Evolutionary conservation across 2,113 vertebrate genomes (phyloP).

Genomic region (Trematocara marginatum): DNA sequence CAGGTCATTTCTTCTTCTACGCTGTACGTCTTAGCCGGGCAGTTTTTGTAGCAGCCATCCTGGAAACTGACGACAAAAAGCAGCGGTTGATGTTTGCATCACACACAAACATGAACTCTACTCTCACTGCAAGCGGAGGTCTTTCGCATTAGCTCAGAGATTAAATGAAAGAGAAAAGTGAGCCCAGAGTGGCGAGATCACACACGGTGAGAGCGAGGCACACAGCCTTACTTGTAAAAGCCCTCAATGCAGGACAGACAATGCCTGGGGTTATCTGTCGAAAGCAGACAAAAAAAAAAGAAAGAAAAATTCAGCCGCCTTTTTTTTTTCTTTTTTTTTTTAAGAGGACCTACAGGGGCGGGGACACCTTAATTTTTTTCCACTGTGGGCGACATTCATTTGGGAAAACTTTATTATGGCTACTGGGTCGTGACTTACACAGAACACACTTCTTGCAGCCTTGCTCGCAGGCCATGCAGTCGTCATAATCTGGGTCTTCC

Average conservation of each 20-base stretch:
- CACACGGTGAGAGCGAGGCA: conserved; percentile 38
- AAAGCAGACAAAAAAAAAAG: conserved; percentile 40
- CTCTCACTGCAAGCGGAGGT: conserved; percentile 1
- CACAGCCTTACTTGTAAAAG: conserved; percentile 86
- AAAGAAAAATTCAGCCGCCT: conserved; percentile 3
- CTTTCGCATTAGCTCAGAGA: neutral
- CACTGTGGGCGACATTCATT: neutral
- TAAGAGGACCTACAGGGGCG: neutral
- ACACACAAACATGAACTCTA: neutral
- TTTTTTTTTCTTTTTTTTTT: neutral
- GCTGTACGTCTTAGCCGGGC: conserved; percentile 82
- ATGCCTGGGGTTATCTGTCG: conserved; percentile 83
- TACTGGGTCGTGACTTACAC: conserved; percentile 73
- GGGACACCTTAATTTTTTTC: neutral
- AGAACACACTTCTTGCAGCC: conserved; percentile 82
- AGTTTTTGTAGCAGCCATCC: conserved; percentile 78
- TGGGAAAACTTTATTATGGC: neutral
- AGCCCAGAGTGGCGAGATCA: conserved; percentile 21
- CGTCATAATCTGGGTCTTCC: conserved; percentile 80
- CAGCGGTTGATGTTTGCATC: neutral
- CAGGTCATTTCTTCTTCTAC: conserved; percentile 76
- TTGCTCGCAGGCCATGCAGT: conserved; percentile 82
- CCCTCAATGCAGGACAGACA: conserved; percentile 80
- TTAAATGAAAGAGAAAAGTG: conserved; percentile 3
- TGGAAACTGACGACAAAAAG: conserved; percentile 76